These are phyloP conservation scores for Rattus norvegicus DNA, from an alignment of 2,113 vertebrate species.

Conservation along the genomic window GRCr8 NC_086026.1:96603001-96603500, in stretches of 20 bases:
- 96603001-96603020: background rate
- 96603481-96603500: background rate
- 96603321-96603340: background rate
- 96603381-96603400: background rate
- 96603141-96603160: background rate
- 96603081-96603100: background rate
- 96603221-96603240: background rate
- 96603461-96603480: background rate
- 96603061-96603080: background rate
- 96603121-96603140: background rate
- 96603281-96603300: background rate
- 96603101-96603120: background rate
- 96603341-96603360: background rate
- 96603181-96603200: background rate
- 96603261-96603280: background rate
- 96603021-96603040: background rate
- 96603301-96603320: background rate
- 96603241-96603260: background rate
- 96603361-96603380: background rate
- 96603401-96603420: background rate
- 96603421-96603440: background rate
- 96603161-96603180: background rate
- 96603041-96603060: background rate
- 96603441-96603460: background rate
- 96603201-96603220: background rate